These are phyloP conservation scores for Ceuthmochares aereus DNA, from an alignment of 2,113 vertebrate species.

Conservation along the genomic window DNA sequence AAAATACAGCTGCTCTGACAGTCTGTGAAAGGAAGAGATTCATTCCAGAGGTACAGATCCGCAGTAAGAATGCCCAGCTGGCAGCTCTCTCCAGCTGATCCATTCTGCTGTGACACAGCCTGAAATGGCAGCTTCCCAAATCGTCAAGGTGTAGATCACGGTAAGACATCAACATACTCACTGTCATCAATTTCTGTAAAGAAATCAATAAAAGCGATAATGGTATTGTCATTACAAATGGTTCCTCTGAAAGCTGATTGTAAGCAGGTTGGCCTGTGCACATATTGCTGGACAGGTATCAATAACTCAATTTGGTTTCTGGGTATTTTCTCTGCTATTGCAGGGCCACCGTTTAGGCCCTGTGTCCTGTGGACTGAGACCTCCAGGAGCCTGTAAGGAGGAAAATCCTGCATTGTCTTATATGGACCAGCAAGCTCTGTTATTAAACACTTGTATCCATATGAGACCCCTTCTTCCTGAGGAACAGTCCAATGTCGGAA, in stretches of 20 bases:
- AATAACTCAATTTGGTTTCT: not conserved
- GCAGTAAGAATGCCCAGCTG: not conserved
- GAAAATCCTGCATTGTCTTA: not conserved
- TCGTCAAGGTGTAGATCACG: not conserved
- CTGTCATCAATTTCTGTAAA: not conserved
- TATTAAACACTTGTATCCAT: not conserved
- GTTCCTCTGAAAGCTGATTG: not conserved
- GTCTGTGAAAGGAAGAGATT: not conserved
- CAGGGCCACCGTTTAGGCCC: fast-evolving
- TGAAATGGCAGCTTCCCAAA: not conserved
- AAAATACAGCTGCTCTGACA: not conserved
- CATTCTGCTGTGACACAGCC: fast-evolving
- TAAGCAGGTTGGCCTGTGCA: not conserved
- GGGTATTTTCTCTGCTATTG: not conserved
- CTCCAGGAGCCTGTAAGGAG: not conserved
- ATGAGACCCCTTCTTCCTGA: not conserved
- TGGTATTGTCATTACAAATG: not conserved
- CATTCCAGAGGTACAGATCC: not conserved
- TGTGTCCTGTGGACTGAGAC: not conserved
- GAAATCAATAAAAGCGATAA: not conserved
- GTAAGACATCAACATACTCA: not conserved
- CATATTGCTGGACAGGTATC: not conserved
- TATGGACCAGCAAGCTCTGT: not conserved
- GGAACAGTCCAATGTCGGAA: not conserved
- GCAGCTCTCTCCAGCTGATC: not conserved